Conservation (phyloP, 2,113 vertebrate species). For the Ardeotis arabs region DNA sequence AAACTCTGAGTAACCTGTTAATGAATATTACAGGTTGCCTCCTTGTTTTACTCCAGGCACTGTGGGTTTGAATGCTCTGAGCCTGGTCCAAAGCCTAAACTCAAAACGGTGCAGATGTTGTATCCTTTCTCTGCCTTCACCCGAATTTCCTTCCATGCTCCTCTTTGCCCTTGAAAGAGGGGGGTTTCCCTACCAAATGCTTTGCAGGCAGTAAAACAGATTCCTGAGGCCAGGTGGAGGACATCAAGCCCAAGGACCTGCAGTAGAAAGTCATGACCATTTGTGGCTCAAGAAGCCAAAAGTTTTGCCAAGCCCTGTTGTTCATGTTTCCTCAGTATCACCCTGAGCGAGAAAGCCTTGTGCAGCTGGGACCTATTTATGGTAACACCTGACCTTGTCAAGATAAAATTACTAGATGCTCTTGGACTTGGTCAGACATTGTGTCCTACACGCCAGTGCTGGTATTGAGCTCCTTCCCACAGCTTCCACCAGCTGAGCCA, state of each 20-base stretch:
- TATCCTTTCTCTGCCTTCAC: neutral
- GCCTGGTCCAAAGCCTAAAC: neutral
- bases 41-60: neutral
- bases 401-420: neutral
- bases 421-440: neutral
- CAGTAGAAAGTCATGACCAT: neutral
- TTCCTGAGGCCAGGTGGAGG: neutral
- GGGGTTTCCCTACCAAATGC: neutral
- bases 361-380: neutral
- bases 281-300: neutral
- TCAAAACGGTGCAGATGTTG: accelerated
- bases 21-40: neutral
- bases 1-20: neutral
- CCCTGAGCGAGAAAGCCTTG: neutral
- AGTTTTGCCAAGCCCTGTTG: neutral
- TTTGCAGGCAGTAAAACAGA: neutral
- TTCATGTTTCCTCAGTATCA: accelerated
- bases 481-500: neutral
- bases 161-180: neutral
- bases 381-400: neutral
- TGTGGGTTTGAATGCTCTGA: neutral
- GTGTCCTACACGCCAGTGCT: neutral
- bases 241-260: neutral
- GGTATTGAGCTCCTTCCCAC: neutral
- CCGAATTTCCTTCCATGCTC: accelerated